These are phyloP conservation scores for Cottoperca gobio DNA, from an alignment of 2,797 vertebrate genomes.

Conservation along the genomic window DNA sequence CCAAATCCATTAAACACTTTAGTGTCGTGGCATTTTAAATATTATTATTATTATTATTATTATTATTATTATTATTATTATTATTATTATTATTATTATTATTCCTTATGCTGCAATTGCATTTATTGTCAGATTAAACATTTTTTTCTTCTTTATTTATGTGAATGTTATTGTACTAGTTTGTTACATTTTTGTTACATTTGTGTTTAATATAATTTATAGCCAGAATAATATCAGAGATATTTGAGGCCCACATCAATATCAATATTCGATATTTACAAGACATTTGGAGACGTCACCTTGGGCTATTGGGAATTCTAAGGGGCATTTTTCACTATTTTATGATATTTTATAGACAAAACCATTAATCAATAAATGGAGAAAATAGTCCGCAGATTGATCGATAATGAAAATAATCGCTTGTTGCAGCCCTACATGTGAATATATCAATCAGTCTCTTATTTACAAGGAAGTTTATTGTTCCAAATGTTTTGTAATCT, in stretches of 20 bases:
- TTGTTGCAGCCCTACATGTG: neutral
- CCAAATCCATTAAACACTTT: neutral
- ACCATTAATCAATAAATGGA: neutral
- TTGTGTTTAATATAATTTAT: neutral
- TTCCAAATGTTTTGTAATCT: neutral
- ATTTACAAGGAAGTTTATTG: neutral
- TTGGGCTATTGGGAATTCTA: neutral
- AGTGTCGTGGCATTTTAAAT: no score
- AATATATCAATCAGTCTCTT: neutral
- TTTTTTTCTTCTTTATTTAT: no score
- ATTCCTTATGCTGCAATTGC: neutral
- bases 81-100: no score
- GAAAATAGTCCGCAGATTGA: neutral
- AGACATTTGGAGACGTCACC: no score
- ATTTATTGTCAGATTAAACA: no score
- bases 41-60: no score
- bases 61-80: no score
- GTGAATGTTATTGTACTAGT: no score
- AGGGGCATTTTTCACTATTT: no score
- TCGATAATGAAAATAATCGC: rapidly evolving
- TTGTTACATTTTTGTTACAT: neutral
- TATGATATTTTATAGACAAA: neutral
- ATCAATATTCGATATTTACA: no score
- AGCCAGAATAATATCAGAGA: neutral
- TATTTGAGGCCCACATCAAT: neutral